phyloP scores from a whole-genome alignment of 1,140 invertebrate genomes.

The Schmidtea mediterranea region DNA sequence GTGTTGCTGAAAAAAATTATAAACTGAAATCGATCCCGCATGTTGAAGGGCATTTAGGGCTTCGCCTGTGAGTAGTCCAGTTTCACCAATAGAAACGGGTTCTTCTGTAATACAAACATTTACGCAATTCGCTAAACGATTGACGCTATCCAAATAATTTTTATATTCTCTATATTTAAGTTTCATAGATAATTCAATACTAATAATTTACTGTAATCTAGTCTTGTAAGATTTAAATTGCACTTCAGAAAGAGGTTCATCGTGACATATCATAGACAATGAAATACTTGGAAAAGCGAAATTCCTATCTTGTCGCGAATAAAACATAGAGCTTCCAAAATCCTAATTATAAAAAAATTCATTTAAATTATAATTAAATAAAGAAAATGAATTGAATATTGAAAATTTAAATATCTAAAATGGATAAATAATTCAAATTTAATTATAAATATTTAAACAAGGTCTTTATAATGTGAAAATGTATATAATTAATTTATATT shows the following conservation, averaged over 20 bases:
- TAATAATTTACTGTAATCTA: constrained; percentile 1
- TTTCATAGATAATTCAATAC: not conserved
- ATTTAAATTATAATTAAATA: no score
- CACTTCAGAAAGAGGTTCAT: constrained; percentile 2
- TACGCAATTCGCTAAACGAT: not conserved
- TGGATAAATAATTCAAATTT: no score
- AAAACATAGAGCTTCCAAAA: no score
- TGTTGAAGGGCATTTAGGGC: constrained; percentile 4
- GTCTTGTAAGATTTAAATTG: constrained; percentile 4
- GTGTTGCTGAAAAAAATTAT: constrained; percentile 1
- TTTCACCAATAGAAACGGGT: not conserved
- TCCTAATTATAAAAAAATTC: no score
- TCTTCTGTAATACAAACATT: constrained; percentile 4
- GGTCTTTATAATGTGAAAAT: no score
- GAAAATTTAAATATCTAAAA: no score
- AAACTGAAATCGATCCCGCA: constrained; percentile 2
- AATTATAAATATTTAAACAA: no score
- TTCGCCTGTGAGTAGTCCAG: not conserved
- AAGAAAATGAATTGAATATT: no score
- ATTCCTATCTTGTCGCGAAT: no score
- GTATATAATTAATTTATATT: no score
- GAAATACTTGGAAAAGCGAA: no score
- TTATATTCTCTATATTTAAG: constrained; percentile 1
- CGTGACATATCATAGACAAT: constrained; percentile 1
- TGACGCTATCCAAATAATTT: not conserved